Base-by-base conservation (phyloP, 1,140 invertebrate species). In the Copidosoma floridanum region DNA sequence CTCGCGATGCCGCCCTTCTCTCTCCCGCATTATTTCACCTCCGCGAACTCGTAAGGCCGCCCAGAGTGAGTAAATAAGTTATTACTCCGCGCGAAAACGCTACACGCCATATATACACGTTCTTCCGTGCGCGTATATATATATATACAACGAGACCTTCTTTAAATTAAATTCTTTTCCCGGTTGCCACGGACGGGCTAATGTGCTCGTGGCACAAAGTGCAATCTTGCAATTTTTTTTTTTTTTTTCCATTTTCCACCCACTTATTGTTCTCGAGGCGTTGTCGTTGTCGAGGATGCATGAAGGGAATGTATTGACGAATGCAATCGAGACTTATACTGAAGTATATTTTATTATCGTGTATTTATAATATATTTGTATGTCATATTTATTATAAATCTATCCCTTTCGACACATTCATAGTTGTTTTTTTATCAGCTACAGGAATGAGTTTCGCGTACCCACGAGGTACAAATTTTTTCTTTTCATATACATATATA, bases 321-420 rank as follows among this genome's bases (percentile, higher is more conserved):
- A 41, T 41, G n/a, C n/a, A n/a, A n/a, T n/a, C n/a, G 5, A 14
- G 38, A 41, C 11, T 41, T 69, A 66, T 71, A 72, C 61, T 67
- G 66, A 72, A 74, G 65, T 66, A 68, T 73, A 70, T 65, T 75
- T 74, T 75, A 74, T 75, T 74, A 67, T 66, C 35, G n/a, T 65
- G 58, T 64, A 55, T 64, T 48, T 59, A 64, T 12, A 32, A 12
- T 32, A 32, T 32, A 32, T 32, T 32, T 32, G 29, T 32, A 8
- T 8, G 54, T 58, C 66, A 68, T 61, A 62, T 60, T 50, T 73
- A 64, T 71, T 71, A 75, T 75, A 74, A 74, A 75, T 75, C 70
- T 75, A 74, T 72, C 68, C n/a, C 57, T 71, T 68, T 72, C 68
- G 70, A 74, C 71, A 72, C 70, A 71, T 72, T 71, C 64, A 62